Conservation (phyloP, 2,113 vertebrate genomes). For the Python bivittatus region DNA sequence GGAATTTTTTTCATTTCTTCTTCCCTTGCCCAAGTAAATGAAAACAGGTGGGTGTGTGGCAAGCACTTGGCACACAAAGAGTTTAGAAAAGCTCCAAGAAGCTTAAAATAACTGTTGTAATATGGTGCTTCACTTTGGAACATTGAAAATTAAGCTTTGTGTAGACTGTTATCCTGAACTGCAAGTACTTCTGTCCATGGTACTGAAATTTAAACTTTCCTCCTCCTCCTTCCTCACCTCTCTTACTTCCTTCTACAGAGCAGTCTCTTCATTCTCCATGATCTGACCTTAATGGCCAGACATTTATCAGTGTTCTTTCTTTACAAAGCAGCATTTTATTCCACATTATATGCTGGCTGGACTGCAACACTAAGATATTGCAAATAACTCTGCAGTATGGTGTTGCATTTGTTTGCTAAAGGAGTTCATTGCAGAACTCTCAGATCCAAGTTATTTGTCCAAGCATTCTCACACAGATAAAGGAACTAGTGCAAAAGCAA, state of each 20-base stretch:
- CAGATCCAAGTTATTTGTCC: background rate
- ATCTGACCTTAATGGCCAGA: conserved; percentile 14
- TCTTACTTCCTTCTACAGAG: background rate
- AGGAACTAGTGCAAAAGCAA: background rate
- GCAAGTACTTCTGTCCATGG: conserved; percentile 40
- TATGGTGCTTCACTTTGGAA: background rate
- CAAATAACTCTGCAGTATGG: background rate
- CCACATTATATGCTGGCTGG: background rate
- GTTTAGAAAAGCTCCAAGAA: background rate
- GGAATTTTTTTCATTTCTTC: conserved; percentile 33
- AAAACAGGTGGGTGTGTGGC: conserved; percentile 29
- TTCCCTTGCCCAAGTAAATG: conserved; percentile 21
- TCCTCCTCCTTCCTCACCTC: background rate
- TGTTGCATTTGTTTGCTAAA: background rate
- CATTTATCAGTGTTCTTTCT: conserved; percentile 14
- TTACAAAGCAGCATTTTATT: conserved; percentile 3
- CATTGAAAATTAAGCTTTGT: conserved; percentile 34
- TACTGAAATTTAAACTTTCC: conserved; percentile 33
- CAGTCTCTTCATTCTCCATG: background rate
- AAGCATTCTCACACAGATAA: background rate
- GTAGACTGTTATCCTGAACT: conserved; percentile 26
- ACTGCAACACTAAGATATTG: background rate
- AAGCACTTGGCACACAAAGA: conserved; percentile 5
- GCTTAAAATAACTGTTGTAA: background rate
- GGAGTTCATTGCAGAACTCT: conserved; percentile 22